Evolutionary conservation across 1,140 invertebrate species (phyloP), one percentile per base, ranked within the genome.

Genomic region (Ephestia elutella): DNA sequence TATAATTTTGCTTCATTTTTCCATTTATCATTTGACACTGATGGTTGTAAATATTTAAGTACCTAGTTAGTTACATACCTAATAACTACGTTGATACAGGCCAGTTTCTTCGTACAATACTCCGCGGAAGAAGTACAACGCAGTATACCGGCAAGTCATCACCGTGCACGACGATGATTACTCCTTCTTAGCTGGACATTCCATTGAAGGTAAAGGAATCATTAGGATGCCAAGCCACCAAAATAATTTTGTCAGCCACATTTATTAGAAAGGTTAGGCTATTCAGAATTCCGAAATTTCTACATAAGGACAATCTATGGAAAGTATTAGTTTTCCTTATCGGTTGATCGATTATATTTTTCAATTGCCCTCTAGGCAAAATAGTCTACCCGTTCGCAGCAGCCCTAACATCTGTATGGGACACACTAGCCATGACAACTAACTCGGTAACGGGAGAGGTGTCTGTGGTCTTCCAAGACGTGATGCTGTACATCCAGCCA

Each of bases 401-500:
- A 13, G 44, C 28, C 5, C 21, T 63, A 1, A 54, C 56, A n/a
- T 48, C 49, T 11, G 57, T 55, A 10, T 63, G 62, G 57, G 68
- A 49, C 30, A 60, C 59, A 0, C 51, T 65, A n/a, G 51, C 51
- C 11, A 65, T 60, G 59, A 25, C 54, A 0, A 38, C 30, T n/a
- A 20, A 32, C 0, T n/a, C n/a, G 15, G 8, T 38, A 19, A n/a
- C 5, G 1, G 19, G 21, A 35, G 11, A 32, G 32, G 5, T 57
- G 5, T 56, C 59, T 4, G 59, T 54, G 13, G 18, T 19, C 20
- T 64, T 64, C 49, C 20, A n/a, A 0, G 48, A 62, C 19, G 51
- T 62, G 18, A 30, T 30, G 19, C 50, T 54, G n/a, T 21, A 54
- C 53, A 11, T 44, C 11, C 60, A 62, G 28, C 38, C 53, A 2